Base-by-base conservation (phyloP, 2,797 vertebrate genomes). In the Sebastiscus tertius region DNA sequence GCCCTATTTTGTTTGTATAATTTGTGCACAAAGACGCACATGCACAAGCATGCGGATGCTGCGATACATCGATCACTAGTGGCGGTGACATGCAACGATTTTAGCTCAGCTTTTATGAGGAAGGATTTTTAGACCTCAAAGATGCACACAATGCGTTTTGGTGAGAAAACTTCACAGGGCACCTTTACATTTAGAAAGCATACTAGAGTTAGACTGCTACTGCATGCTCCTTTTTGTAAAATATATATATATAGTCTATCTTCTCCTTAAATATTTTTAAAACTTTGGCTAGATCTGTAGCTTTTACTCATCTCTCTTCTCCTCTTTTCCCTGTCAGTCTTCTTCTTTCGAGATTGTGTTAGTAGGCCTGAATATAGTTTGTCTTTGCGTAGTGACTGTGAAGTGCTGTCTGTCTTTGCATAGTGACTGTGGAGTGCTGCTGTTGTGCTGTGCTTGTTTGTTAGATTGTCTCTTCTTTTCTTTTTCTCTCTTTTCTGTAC, bases 361-460 rank as follows among this genome's bases (percentile, higher is more conserved):
- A 42, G 52, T 77, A 85, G 83, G 68, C 85, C 72, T 83, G 49
- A 77, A 55, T 81, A 75, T 80, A 81, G 80, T 71, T 73, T 79
- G 72, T 87, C 69, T 71, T 78, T 75, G 80, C 81, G 66, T 63
- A 82, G 90, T 88, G 81, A 87, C 76, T 55, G 84, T 92, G 80
- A 79, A 81, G 90, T 89, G 78, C 54, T 83, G 87, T 90, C 55
- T 79, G 72, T 87, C 69, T 69, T 77, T 73, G 80, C 82, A 72
- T 63, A 82, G 89, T 87, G 80, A 88, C 76, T 69, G 97, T 97
- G 96, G 82, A 97, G 95, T 97, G 96, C 92, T 97, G 92, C 94
- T 96, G 96, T 97, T 94, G 96, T 96, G 94, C 92, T 97, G 95
- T 97, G 95, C 95, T 96, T 95, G 96, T 97, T 97, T 97, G 96